Evolutionary conservation across 2,113 vertebrate genomes (phyloP), one percentile per base, ranked within the genome.

Genomic region (Pedetes capensis): DNA sequence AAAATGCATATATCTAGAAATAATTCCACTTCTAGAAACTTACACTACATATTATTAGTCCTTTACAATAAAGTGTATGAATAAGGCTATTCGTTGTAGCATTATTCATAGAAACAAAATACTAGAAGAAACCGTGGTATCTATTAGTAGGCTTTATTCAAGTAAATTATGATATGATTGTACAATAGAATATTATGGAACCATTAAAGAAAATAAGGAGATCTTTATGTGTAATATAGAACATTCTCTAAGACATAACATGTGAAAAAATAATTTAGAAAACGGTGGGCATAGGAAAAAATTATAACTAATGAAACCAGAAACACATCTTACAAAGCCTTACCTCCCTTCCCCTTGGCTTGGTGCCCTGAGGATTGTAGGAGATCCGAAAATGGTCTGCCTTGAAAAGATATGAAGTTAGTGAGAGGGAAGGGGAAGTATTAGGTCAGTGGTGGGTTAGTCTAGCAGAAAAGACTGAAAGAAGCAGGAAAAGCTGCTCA

Each of bases 311-410:
- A 39, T 78, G 29, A 71, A 80, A 32, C 39, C 69, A 87, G 71
- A 91, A 93, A 79, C 93, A 34, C 3, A 69, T 84, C 75, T 94
- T 49, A 57, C 55, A 91, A 71, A 81, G 32, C 53, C 61, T 53
- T 74, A 87, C 23, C 66, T 53, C 75, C 75, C 87, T 61, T 86
- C 63, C 75, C 37, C 13, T 76, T 61, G 44, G 34, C 49, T 82
- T 39, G 49, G 64, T 86, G 89, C 75, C 49, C 59, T 68, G 27
- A 72, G 64, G 71, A 82, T 59, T 23, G 39, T 39, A 88, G 20
- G 63, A 57, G 23, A n/a, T 53, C 53, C 47, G 44, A 2, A 17
- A 47, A 49, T 27, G 22, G 32, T 81, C 49, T 66, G 32, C 37
- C 32, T 12, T 34, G 13, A 8, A 13, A 68, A 78, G 39, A 39